Conservation (phyloP, 1,140 invertebrate species). For the Trialeurodes vaporariorum region DNA sequence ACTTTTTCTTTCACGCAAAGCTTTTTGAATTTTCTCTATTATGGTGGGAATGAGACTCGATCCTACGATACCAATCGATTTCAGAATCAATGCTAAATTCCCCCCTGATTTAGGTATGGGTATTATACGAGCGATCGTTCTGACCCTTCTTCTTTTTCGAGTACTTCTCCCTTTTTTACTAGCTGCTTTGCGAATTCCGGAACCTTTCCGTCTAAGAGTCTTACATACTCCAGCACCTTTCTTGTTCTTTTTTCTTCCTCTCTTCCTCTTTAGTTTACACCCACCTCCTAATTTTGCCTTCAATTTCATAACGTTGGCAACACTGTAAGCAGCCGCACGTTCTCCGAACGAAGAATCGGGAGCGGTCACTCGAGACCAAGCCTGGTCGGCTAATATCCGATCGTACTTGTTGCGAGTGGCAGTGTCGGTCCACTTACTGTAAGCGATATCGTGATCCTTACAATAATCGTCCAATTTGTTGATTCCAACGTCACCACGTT, state of each 20-base stretch:
- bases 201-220: too few species aligned
- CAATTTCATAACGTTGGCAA: slow-evolving; percentile 28
- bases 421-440: slow-evolving; percentile 31
- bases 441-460: slow-evolving; percentile 35
- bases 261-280: slow-evolving; percentile 21
- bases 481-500: not conserved
- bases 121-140: not conserved
- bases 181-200: too few species aligned
- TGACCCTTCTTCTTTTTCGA: not conserved
- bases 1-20: not conserved
- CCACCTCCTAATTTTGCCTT: slow-evolving; percentile 30
- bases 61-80: not conserved
- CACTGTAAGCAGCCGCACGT: slow-evolving; percentile 26
- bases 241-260: too few species aligned
- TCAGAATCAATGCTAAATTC: not conserved
- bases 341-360: slow-evolving; percentile 31
- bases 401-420: slow-evolving; percentile 31
- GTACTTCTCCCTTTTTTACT: not conserved
- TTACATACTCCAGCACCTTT: too few species aligned
- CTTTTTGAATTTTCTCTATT: not conserved
- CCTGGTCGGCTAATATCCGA: slow-evolving; percentile 32
- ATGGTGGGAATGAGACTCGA: too few species aligned
- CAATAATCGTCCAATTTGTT: not conserved
- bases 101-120: not conserved
- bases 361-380: slow-evolving; percentile 31